Evolutionary conservation across 2,113 vertebrate species (phyloP).

Genomic region (Sander vitreus): DNA sequence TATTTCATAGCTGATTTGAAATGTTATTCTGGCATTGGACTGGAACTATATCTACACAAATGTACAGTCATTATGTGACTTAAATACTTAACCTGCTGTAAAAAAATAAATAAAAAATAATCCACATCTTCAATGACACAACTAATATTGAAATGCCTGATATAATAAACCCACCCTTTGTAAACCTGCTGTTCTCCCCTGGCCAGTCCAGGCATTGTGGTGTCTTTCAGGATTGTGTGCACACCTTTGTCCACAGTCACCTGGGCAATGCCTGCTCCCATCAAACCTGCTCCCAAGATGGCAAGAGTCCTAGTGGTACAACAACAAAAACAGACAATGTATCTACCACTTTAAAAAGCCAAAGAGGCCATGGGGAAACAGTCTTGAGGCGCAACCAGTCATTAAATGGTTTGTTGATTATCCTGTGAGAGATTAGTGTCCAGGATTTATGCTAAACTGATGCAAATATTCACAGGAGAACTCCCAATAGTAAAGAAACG

Average conservation of each 20-base stretch:
- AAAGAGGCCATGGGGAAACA: too few species aligned
- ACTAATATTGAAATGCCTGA: background rate
- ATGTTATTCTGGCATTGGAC: background rate
- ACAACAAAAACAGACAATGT: background rate
- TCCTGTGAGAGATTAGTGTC: too few species aligned
- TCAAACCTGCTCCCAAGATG: constrained; percentile 94
- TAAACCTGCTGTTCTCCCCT: constrained; percentile 95
- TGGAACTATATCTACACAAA: background rate
- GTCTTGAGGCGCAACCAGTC: too few species aligned
- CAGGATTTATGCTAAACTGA: too few species aligned
- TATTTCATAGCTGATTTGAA: background rate
- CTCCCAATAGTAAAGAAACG: too few species aligned
- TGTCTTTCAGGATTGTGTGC: constrained; percentile 93
- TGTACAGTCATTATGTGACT: background rate
- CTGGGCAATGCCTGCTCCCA: constrained; percentile 96
- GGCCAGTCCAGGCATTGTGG: constrained; percentile 85
- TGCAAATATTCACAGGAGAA: too few species aligned
- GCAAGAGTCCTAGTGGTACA: constrained; percentile 86
- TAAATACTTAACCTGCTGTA: background rate
- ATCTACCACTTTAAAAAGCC: background rate
- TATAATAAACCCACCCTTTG: constrained; percentile 88
- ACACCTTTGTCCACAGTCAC: constrained; percentile 94
- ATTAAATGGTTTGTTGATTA: too few species aligned
- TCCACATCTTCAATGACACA: background rate
- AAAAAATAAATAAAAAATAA: background rate